phyloP scores from a whole-genome alignment of 2,797 vertebrate species.

The Paratrypauchen microcephalus region DNA sequence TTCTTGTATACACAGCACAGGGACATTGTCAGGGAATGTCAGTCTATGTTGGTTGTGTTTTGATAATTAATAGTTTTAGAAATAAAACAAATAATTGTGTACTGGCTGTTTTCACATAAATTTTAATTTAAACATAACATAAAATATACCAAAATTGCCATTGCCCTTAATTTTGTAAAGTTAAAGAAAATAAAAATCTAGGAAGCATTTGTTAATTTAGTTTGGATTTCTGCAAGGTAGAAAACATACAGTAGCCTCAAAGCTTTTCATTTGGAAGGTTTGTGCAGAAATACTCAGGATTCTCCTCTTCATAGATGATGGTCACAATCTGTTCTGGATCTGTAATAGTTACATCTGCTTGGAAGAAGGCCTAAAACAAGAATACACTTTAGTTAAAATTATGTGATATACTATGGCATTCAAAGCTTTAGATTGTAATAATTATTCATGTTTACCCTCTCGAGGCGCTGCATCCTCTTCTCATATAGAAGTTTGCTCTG shows the following conservation, averaged over 20 bases:
- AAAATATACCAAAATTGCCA: background rate
- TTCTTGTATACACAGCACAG: background rate
- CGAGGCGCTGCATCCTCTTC: slow-evolving; percentile 69
- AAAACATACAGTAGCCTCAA: slow-evolving; percentile 19
- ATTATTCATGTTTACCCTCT: slow-evolving; percentile 57
- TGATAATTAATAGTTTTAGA: background rate
- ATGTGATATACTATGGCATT: background rate
- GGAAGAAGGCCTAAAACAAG: slow-evolving; percentile 61
- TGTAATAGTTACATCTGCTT: slow-evolving; percentile 50
- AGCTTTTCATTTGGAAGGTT: slow-evolving; percentile 29
- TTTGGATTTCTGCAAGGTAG: slow-evolving; percentile 16
- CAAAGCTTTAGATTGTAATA: background rate
- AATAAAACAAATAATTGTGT: background rate
- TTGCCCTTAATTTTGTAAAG: slow-evolving; percentile 9
- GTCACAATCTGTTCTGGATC: slow-evolving; percentile 69
- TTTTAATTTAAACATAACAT: background rate
- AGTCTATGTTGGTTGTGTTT: background rate
- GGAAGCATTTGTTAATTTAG: slow-evolving; percentile 13
- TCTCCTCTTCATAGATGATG: slow-evolving; percentile 76
- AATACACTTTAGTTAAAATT: background rate
- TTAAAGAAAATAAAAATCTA: slow-evolving; percentile 27
- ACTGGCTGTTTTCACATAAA: background rate
- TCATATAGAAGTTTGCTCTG: slow-evolving; percentile 72
- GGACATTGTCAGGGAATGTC: background rate
- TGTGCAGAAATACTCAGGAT: slow-evolving; percentile 65